A percentile compares a stretch with the other conserved stretches of the same genome.
phyloP scores from a whole-genome alignment of 2,888 invertebrate genomes.

The Trichopoda pennipes region DNA sequence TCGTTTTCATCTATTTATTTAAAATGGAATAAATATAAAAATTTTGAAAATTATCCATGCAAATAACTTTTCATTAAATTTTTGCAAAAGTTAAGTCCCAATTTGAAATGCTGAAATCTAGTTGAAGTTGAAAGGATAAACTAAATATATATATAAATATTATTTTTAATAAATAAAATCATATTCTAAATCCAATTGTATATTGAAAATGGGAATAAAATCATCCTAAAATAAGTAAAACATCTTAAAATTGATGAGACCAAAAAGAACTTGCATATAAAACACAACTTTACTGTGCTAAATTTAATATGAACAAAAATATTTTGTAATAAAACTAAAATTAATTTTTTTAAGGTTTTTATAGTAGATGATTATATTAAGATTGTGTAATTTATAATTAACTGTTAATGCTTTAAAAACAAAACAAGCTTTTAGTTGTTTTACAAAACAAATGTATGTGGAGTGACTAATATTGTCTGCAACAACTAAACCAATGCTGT shows the following conservation, averaged over 20 bases:
- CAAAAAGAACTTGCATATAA: conserved; percentile 43
- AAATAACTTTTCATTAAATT: too few relatives aligned
- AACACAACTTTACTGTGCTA: conserved; percentile 31
- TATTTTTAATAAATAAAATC: neutral
- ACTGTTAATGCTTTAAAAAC: neutral
- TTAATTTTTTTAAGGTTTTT: conserved; percentile 11
- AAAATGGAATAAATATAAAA: too few relatives aligned
- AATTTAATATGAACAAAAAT: neutral
- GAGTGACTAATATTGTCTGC: too few relatives aligned
- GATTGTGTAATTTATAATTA: neutral
- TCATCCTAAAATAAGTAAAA: conserved; percentile 15
- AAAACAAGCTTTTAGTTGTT: neutral
- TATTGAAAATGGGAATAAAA: neutral
- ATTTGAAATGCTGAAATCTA: too few relatives aligned
- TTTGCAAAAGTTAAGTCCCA: too few relatives aligned
- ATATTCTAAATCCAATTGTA: neutral
- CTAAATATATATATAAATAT: neutral
- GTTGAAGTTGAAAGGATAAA: too few relatives aligned
- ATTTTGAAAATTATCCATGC: too few relatives aligned
- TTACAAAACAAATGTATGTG: neutral
- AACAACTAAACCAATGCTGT: too few relatives aligned
- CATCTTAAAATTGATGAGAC: conserved; percentile 46
- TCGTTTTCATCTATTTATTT: too few relatives aligned
- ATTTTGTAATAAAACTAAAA: neutral
- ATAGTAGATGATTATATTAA: neutral